Base-by-base conservation (phyloP, 1,140 invertebrate species). In the Ips typographus region DNA sequence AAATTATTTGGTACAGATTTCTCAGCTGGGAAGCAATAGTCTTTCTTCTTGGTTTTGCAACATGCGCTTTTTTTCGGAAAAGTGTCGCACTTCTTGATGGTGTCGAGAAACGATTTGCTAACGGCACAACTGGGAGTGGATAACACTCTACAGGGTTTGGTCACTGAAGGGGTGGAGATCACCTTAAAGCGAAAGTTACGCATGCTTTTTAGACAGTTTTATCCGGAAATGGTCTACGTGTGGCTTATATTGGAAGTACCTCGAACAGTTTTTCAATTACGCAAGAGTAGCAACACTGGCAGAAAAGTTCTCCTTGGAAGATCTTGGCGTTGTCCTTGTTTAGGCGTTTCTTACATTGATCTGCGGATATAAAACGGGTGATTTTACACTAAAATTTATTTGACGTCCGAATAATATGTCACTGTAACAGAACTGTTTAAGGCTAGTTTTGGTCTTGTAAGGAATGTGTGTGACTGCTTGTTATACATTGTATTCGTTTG, bases 241-340 rank as follows among this genome's bases (percentile, higher is more conserved):
- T 47, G n/a, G 44, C 4, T 47, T 22, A 22, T 0, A 22, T 22
- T 22, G 22, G 44, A 51, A 6, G 59, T 58, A 70, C 68, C 42
- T 71, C 63, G 52, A 71, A 71, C 38, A 71, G 47, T 58, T 63
- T 66, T 65, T 69, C 57, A 40, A 72, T 58, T 52, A 72, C 52
- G 36, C n/a, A 47, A 38, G 22, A 42, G 59, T 71, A 72, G 52
- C 74, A 77, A n/a, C 64, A 65, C 7, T 76, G 70, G 63, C 81
- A 82, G 70, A 76, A 82, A 40, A 82, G 67, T 68, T 81, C 80
- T 1, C 78, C 80, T 60, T 77, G 65, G 65, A 77, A 73, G 4
- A 77, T 74, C 40, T 75, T 75, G 8, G 81, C 78, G 7, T 74
- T 77, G 60, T 75, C 77, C 47, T 73, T 77, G 60, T 80, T 75